Evolutionary conservation across 2,888 invertebrate genomes (phyloP).

Genomic region (Torymus auratus): DNA sequence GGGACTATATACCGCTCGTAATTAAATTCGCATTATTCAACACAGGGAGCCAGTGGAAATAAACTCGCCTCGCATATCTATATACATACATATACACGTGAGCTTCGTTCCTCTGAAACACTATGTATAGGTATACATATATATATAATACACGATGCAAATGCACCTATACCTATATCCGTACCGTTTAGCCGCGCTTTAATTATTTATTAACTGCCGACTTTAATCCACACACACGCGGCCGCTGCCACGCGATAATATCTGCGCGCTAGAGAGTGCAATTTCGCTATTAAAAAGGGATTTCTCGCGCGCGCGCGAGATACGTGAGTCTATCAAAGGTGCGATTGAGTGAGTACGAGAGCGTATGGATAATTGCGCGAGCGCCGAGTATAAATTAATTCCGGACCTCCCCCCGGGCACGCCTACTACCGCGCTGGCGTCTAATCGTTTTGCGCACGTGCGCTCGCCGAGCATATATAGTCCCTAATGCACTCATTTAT

Average conservation of each 20-base stretch:
- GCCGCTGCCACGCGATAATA: neutral
- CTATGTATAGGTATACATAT: no score
- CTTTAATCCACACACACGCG: neutral
- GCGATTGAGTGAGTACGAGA: slow-evolving; percentile 67
- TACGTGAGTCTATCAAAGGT: neutral
- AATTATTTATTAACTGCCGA: slow-evolving; percentile 38
- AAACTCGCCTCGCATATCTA: neutral
- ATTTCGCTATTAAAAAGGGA: slow-evolving; percentile 29
- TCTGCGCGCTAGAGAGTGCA: neutral
- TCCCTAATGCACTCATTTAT: no score
- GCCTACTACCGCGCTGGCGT: slow-evolving; percentile 68
- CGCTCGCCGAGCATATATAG: no score
- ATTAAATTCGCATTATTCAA: slow-evolving; percentile 25
- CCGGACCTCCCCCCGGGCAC: slow-evolving; percentile 68
- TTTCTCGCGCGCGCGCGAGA: neutral
- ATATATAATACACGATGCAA: neutral
- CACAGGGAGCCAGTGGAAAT: neutral
- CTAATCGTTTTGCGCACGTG: slow-evolving; percentile 67
- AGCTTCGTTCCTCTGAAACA: no score
- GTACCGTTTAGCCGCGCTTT: neutral
- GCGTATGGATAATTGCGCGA: slow-evolving; percentile 68
- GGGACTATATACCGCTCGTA: neutral
- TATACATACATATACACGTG: no score
- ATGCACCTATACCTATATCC: neutral
- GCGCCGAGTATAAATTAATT: slow-evolving; percentile 71